A percentile compares a stretch with the other conserved stretches of the same genome.
These are phyloP conservation scores for Plemyria rubiginata DNA, from an alignment of 2,888 invertebrate genomes.

Conservation along the genomic window DNA sequence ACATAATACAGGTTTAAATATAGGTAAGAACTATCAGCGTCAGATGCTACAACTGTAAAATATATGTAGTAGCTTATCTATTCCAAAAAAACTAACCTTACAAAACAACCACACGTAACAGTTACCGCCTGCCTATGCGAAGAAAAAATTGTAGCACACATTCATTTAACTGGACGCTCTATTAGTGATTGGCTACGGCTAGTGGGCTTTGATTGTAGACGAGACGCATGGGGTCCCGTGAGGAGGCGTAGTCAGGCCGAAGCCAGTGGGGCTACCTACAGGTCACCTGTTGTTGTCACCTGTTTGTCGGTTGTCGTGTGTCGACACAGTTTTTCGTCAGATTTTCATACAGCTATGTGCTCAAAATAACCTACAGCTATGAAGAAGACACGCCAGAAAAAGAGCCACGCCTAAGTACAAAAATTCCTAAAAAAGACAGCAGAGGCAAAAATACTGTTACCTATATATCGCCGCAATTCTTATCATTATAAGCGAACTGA, in stretches of 20 bases:
- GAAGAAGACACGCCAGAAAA: too few relatives aligned
- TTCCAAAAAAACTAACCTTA: constrained; percentile 10
- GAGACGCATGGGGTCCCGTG: constrained; percentile 26
- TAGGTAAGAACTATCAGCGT: not conserved
- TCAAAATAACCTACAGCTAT: too few relatives aligned
- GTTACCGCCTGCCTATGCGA: constrained; percentile 18
- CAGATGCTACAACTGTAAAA: not conserved
- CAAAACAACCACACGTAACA: constrained; percentile 28
- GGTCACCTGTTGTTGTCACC: too few relatives aligned
- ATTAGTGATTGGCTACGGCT: constrained; percentile 37
- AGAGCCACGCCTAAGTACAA: too few relatives aligned
- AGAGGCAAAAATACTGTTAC: too few relatives aligned
- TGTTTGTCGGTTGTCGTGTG: too few relatives aligned
- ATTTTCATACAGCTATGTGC: too few relatives aligned
- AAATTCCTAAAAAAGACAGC: too few relatives aligned
- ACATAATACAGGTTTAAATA: not conserved
- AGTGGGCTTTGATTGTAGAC: constrained; percentile 29
- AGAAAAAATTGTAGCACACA: constrained; percentile 30
- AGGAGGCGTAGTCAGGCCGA: constrained; percentile 19
- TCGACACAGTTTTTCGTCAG: not conserved
- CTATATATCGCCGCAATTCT: too few relatives aligned
- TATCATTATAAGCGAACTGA: too few relatives aligned
- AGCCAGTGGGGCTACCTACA: not conserved
- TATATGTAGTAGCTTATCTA: not conserved
- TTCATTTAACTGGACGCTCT: constrained; percentile 36